Base-by-base conservation (phyloP, 2,113 vertebrate genomes). In the Xerus inauris region DNA sequence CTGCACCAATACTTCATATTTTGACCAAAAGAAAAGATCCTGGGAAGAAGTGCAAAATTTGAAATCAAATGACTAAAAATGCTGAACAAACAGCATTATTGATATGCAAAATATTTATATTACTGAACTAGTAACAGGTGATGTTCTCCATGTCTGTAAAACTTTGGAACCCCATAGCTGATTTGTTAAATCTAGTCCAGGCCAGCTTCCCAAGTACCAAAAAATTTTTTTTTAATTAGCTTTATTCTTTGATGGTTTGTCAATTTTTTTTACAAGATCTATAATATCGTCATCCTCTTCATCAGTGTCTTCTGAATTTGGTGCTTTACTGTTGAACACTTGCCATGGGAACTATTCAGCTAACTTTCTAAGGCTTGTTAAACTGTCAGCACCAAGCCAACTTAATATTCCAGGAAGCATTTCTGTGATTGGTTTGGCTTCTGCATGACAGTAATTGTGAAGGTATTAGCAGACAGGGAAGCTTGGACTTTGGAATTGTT, bases 261-360 rank as follows among this genome's bases (percentile, higher is more conserved):
- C 99, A 96, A 99, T 99, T 98, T 99, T 99, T 99, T 99, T 99
- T 99, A 99, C 99, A 89, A 99, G 99, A 99, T 99, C 99, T 99
- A 98, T 99, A 98, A 99, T 99, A 91, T 99, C 99, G 87, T 99
- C 99, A 96, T 99, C 99, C 97, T 99, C 99, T 98, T 99, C 99
- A 97, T 99, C 99, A 92, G 99, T 99, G 98, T 99, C 99, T 98
- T 99, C 99, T 96, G 99, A 99, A 98, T 99, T 99, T 92, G 99
- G 99, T 97, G 99, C 98, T 99, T 99, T 99, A 98, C 99, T 99
- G 97, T 99, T 99, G 98, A 99, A 98, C 96, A 99, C 99, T 99
- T 99, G 99, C 98, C 99, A 99, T 96, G 99, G 99, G 98, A 99
- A 99, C 98, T 99, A 99, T 98, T 99, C 99, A 16, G 99, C 99